These are phyloP conservation scores for Phallusia fumigata DNA, from an alignment of 23 tunicate species.

Conservation along the genomic window DNA sequence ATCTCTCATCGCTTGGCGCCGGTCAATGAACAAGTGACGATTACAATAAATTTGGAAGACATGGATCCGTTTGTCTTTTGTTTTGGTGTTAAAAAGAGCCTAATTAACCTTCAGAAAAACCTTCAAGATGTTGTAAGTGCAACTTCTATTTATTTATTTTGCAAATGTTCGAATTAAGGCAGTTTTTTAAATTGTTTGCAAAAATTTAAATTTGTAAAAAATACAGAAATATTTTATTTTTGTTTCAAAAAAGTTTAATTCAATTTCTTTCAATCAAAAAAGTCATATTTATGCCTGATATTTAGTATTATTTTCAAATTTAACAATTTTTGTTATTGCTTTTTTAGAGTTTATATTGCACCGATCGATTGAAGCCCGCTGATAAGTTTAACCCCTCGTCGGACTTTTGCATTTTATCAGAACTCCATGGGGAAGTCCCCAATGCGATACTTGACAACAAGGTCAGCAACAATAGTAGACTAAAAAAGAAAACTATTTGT, in stretches of 20 bases:
- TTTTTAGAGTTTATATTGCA: constrained; percentile 58
- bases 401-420: constrained; percentile 31
- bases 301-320: background rate
- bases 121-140: constrained; percentile 68
- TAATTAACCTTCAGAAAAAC: constrained; percentile 67
- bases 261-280: too few species aligned
- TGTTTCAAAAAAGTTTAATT: too few species aligned
- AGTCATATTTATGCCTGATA: too few species aligned
- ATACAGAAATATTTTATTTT: too few species aligned
- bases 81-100: constrained; percentile 62
- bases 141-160: too few species aligned
- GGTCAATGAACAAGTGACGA: constrained; percentile 58
- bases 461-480: constrained; percentile 5
- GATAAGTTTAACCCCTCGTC: constrained; percentile 62
- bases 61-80: constrained; percentile 85
- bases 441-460: constrained; percentile 45
- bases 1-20: constrained; percentile 56
- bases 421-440: constrained; percentile 51
- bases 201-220: too few species aligned
- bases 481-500: too few species aligned
- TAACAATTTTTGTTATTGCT: background rate
- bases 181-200: too few species aligned
- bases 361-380: constrained; percentile 51
- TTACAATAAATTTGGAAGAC: constrained; percentile 46
- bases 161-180: too few species aligned